These are phyloP conservation scores for Proisotoma minuta DNA, from an alignment of 2,888 invertebrate genomes.

Conservation along the genomic window DNA sequence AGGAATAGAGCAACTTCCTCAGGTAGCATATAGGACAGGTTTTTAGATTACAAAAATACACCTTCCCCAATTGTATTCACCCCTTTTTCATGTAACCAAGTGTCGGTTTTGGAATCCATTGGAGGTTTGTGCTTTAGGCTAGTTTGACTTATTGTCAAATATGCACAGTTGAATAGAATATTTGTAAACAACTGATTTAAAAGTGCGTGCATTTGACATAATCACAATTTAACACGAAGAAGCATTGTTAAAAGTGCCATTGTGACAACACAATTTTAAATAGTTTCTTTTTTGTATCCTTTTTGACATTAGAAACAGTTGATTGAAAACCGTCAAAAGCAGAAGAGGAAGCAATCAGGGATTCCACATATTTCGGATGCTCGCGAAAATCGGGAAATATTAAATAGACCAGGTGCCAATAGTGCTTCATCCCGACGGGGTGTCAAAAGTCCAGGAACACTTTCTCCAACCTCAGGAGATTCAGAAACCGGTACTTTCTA, in stretches of 20 bases:
- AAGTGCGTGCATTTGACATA: neutral
- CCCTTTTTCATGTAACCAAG: too few species aligned
- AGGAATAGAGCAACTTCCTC: too few species aligned
- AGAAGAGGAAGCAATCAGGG: conserved; percentile 47
- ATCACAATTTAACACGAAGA: neutral
- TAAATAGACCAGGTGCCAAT: conserved; percentile 28
- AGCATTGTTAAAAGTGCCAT: neutral
- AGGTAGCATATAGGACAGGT: too few species aligned
- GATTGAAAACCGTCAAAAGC: conserved; percentile 47
- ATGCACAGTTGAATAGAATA: too few species aligned
- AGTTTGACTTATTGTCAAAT: too few species aligned
- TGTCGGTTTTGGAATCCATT: neutral
- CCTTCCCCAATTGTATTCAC: too few species aligned
- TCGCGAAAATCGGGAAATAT: conserved; percentile 33
- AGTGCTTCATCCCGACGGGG: conserved; percentile 19
- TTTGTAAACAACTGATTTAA: too few species aligned
- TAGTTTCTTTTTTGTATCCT: too few species aligned
- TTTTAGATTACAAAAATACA: too few species aligned
- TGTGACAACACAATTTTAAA: too few species aligned
- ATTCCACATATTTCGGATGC: conserved; percentile 48
- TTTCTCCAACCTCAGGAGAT: conserved; percentile 7
- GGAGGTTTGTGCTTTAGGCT: neutral
- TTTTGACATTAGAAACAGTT: conserved; percentile 44
- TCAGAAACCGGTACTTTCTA: neutral
- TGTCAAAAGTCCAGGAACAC: conserved; percentile 11